Evolutionary conservation across 2,797 vertebrate genomes (phyloP), one percentile per base, ranked within the genome.

Genomic region (Cephalopachus bancanus): DNA sequence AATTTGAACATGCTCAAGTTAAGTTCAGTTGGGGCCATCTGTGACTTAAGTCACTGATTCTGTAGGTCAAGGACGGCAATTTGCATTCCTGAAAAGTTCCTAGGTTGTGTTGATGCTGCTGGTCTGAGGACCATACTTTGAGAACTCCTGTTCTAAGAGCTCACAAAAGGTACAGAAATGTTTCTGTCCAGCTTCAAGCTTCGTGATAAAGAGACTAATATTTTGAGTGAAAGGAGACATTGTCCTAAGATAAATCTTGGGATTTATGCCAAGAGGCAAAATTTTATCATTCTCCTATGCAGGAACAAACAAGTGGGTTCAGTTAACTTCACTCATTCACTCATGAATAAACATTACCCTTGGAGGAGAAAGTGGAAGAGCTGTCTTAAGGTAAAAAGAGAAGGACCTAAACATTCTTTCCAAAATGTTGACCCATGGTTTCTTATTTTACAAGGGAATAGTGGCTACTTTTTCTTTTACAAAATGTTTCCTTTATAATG

Each of bases 181-280:
- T 55, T 85, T 83, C 83, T 60, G 20, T 16, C 19, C 26, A 44
- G 64, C 78, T 81, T 89, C 44, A 83, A 78, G 64, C 24, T 69
- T 87, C 80, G 76, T 89, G 79, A 89, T 44, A 83, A 80, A 94
- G n/a, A 72, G 11, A 53, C 11, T 83, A 83, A n/a, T 17, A 93
- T 62, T 74, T 22, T 10, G 72, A 94, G 62, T 60, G 79, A 89
- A 91, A 86, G 0, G 11, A 94, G 30, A 81, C 15, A 20, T 1
- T 81, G 49, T 69, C 81, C 90, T 83, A 65, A 83, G 88, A 71
- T 83, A 51, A 80, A 83, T 51, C 33, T 89, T 69, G 59, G 92
- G 62, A 59, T 93, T 78, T 78, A 53, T 53, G 59, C 33, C 79
- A 94, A 55, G 22, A 80, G 80, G 64, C 64, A 96, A 81, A 84